phyloP scores from a whole-genome alignment of 2,797 vertebrate species.

The Lemur catta region DNA sequence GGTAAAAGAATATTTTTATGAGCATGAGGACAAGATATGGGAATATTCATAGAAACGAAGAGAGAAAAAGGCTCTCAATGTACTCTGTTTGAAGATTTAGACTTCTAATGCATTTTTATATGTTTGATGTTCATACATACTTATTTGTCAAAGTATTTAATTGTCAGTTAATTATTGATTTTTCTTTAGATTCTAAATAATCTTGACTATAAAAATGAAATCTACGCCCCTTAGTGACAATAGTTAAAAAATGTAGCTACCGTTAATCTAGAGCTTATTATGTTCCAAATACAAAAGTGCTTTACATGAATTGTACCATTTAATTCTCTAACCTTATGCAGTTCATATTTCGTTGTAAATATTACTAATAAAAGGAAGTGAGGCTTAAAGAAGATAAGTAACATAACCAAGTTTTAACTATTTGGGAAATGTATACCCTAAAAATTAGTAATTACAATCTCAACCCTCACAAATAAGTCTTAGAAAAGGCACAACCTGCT shows the following conservation, averaged over 20 bases:
- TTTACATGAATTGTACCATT: not conserved
- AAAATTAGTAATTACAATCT: not conserved
- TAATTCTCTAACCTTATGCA: not conserved
- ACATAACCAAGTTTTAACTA: not conserved
- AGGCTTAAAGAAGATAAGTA: not conserved
- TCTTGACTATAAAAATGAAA: not conserved
- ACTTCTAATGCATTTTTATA: not conserved
- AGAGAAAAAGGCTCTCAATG: not conserved
- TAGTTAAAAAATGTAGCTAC: not conserved
- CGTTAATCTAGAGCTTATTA: not conserved
- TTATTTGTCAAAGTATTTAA: not conserved
- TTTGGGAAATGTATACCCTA: not conserved
- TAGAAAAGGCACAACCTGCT: not conserved
- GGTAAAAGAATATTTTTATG: not conserved
- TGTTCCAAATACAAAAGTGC: not conserved
- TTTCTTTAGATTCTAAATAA: constrained; percentile 8
- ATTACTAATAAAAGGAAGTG: not conserved
- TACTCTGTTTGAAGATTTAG: not conserved
- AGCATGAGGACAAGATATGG: not conserved
- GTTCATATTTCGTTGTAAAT: constrained; percentile 3
- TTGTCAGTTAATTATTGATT: not conserved
- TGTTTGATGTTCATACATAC: not conserved
- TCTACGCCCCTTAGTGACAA: not conserved
- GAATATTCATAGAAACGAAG: not conserved
- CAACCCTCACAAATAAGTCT: not conserved